Base-by-base conservation (phyloP, 2,888 invertebrate genomes). In the Amblyteles armatorius region DNA sequence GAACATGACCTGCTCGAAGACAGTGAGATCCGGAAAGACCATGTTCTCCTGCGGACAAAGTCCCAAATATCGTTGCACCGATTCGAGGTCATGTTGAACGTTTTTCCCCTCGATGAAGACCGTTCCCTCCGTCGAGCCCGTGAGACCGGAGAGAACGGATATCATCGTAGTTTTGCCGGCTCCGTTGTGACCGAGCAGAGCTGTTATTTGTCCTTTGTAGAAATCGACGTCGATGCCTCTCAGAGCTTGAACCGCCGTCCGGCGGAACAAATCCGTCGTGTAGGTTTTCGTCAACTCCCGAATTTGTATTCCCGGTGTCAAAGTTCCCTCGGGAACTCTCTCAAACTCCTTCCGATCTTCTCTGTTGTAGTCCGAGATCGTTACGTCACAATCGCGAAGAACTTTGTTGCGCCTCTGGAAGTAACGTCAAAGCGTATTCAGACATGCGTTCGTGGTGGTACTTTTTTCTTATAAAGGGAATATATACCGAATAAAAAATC, bases 151-250 rank as follows among this genome's bases (percentile, higher is more conserved):
- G 63, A 99, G 94, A 96, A 99, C 98, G 0, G 98, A 97, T 95
- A 99, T 98, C 0, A 98, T 98, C 0, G 99, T 98, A 0, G 98
- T 98, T 94, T 99, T 99, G 11, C 98, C 98, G 69, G 98, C 98
- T 3, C 99, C 98, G 91, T 98, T 98, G 90, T 97, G 97, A 0
- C 97, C 97, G 57, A 98, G 94, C n/a, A 97, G 92, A 2, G 97
- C 98, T 0, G 98, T 98, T 85, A 98, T 98, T 94, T 99, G 98
- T 85, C 97, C 96, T 91, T 97, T 96, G 91, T 97, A 98, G 95
- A 99, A 92, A 85, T 94, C 94, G 13, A 94, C 87, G 3, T 92
- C 91, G 72, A 94, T 89, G 19, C 93, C 93, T 84, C 88, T 90
- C 6, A 94, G 84, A n/a, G 93, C 94, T 29, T 93, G 88, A 0